Evolutionary conservation across 2,888 invertebrate genomes (phyloP).

Genomic region (Dastarcus helophoroides): DNA sequence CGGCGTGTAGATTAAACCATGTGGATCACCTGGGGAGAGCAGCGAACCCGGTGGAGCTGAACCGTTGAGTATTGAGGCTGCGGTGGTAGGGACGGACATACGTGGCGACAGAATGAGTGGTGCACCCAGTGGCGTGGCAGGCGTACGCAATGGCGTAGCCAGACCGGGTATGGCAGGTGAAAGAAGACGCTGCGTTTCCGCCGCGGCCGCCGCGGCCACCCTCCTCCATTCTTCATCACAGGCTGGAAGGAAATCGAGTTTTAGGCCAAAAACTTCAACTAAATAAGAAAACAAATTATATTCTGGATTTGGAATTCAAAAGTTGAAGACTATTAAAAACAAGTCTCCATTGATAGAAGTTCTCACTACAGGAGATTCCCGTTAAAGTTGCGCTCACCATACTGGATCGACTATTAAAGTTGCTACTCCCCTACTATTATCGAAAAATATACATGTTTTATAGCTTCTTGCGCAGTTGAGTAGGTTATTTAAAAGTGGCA

Average conservation of each 20-base stretch:
- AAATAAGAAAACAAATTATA: too few relatives aligned
- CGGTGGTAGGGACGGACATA: slow-evolving; percentile 72
- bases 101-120: slow-evolving; percentile 87
- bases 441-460: too few relatives aligned
- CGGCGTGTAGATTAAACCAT: slow-evolving; percentile 78
- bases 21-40: slow-evolving; percentile 58
- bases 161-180: slow-evolving; percentile 52
- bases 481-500: too few relatives aligned
- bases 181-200: slow-evolving; percentile 67
- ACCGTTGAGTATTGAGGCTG: slow-evolving; percentile 54
- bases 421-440: too few relatives aligned
- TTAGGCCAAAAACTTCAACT: too few relatives aligned
- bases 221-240: slow-evolving; percentile 76
- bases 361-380: too few relatives aligned
- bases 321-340: too few relatives aligned
- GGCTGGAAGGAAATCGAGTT: slow-evolving; percentile 48
- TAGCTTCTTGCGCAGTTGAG: too few relatives aligned
- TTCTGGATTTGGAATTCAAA: too few relatives aligned
- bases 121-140: slow-evolving; percentile 74
- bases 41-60: slow-evolving; percentile 54
- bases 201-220: slow-evolving; percentile 67
- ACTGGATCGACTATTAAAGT: too few relatives aligned
- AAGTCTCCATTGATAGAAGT: too few relatives aligned
- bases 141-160: slow-evolving; percentile 46
- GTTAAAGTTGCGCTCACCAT: too few relatives aligned